A percentile compares a stretch with the other conserved stretches of the same genome.
These are phyloP conservation scores for Drosophila burlai DNA, from an alignment of 1,140 invertebrate genomes.

Conservation along the genomic window DNA sequence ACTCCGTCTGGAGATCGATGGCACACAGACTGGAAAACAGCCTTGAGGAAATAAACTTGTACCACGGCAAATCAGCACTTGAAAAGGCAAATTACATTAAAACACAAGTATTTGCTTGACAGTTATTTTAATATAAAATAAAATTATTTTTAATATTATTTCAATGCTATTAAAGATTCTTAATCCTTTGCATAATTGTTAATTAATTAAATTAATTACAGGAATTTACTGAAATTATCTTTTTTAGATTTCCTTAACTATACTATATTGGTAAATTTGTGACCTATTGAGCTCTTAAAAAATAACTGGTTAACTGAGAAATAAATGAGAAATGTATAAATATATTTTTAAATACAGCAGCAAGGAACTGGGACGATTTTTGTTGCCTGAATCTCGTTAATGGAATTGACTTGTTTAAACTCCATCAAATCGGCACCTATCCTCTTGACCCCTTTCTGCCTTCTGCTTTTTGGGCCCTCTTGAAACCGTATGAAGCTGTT, in stretches of 20 bases:
- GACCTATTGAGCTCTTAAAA: too few relatives aligned
- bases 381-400: constrained; percentile 7
- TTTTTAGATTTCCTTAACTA: too few relatives aligned
- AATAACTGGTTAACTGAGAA: too few relatives aligned
- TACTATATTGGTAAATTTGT: too few relatives aligned
- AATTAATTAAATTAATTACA: too few relatives aligned
- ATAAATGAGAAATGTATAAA: too few relatives aligned
- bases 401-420: constrained; percentile 51
- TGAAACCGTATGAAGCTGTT: constrained; percentile 17
- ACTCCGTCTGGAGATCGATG: constrained; percentile 29
- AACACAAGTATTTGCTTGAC: neutral
- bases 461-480: constrained; percentile 16
- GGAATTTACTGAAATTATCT: too few relatives aligned
- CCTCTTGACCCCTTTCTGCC: constrained; percentile 18
- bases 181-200: too few relatives aligned
- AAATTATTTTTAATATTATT: neutral
- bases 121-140: neutral
- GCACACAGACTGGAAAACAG: constrained; percentile 2
- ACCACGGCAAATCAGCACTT: neutral
- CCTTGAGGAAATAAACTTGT: constrained; percentile 2
- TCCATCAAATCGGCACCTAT: constrained; percentile 47
- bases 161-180: too few relatives aligned
- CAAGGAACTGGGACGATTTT: neutral
- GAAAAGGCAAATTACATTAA: neutral
- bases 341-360: neutral